Evolutionary conservation across 2,797 vertebrate species (phyloP).

Genomic region (Epinephelus awoara): DNA sequence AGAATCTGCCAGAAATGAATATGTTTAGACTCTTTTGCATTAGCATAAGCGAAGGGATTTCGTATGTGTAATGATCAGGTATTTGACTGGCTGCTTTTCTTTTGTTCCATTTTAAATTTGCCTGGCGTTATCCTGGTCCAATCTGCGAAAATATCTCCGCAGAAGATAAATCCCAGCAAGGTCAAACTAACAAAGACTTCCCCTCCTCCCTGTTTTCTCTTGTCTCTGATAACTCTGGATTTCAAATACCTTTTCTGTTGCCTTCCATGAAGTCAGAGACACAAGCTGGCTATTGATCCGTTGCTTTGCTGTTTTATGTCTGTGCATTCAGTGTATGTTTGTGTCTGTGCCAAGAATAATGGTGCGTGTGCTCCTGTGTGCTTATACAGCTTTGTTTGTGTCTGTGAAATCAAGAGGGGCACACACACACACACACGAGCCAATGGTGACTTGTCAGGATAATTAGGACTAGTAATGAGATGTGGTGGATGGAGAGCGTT

Average conservation of each 20-base stretch:
- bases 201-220: constrained; percentile 51
- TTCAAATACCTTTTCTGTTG: constrained; percentile 66
- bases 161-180: constrained; percentile 65
- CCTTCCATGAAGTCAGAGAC: constrained; percentile 71
- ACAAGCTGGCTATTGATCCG: constrained; percentile 70
- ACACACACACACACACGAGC: constrained; percentile 43
- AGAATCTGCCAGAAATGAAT: constrained; percentile 55
- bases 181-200: constrained; percentile 70
- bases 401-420: constrained; percentile 45
- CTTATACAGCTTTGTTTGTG: constrained; percentile 61
- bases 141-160: constrained; percentile 42
- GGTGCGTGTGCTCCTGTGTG: constrained; percentile 47
- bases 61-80: constrained; percentile 33
- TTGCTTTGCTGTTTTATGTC: constrained; percentile 61
- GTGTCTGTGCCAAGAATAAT: constrained; percentile 73
- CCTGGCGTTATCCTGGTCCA: constrained; percentile 24
- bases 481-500: constrained; percentile 72
- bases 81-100: constrained; percentile 25
- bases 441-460: constrained; percentile 76
- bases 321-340: constrained; percentile 68
- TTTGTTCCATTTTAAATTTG: constrained; percentile 39
- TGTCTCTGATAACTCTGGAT: constrained; percentile 68
- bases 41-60: constrained; percentile 45
- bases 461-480: constrained; percentile 84
- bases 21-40: constrained; percentile 59